Percentiles rank a stretch among this genome's conserved stretches.
Conservation (phyloP, 1,140 invertebrate species). For the Aleiodes sp. region DNA sequence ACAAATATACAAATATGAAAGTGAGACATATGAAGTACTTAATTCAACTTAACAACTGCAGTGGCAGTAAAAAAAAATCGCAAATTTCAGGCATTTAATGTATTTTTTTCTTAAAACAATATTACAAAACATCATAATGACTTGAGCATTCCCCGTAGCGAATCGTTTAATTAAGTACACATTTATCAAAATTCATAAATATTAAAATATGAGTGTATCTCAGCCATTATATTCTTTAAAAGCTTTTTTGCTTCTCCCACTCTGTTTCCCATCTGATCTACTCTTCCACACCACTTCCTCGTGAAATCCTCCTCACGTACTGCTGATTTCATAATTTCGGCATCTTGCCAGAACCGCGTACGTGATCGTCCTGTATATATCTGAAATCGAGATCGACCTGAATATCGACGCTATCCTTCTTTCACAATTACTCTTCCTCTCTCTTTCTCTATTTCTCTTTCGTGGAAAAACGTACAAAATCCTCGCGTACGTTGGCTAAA, state of each 20-base stretch:
- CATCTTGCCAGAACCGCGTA: constrained; percentile 53
- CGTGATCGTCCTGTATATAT: constrained; percentile 44
- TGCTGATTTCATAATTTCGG: constrained; percentile 65
- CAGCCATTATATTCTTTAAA: background rate
- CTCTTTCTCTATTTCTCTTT: constrained; percentile 23
- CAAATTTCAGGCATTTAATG: no score
- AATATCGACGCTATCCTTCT: constrained; percentile 35
- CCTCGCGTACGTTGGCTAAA: background rate
- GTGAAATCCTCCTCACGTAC: constrained; percentile 53
- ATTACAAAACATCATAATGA: no score
- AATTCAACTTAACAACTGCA: no score
- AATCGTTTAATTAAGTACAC: background rate
- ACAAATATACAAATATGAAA: no score
- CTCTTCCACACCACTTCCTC: constrained; percentile 28
- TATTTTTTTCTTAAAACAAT: no score
- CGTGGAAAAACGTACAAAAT: background rate
- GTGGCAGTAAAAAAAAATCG: no score
- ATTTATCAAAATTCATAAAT: background rate
- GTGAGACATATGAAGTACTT: no score
- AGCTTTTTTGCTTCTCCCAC: constrained; percentile 7
- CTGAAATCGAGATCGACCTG: constrained; percentile 51
- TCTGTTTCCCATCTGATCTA: background rate
- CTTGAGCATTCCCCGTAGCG: background rate
- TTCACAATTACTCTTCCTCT: no score
- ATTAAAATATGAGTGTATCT: background rate